These are phyloP conservation scores for Phylloscopus collybita DNA, from an alignment of 2,797 vertebrate genomes.

Conservation along the genomic window DNA sequence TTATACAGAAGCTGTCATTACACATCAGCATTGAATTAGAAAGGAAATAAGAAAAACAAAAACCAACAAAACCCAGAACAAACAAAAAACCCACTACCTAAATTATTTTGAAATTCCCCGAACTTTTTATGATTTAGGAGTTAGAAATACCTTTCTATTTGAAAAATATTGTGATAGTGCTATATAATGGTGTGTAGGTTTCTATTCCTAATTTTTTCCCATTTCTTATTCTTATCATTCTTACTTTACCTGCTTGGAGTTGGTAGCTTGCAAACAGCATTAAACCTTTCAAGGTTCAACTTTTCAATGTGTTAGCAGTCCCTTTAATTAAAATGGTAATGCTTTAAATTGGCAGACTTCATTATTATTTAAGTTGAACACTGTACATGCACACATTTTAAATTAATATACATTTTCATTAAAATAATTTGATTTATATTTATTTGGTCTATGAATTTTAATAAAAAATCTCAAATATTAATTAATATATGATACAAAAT, in stretches of 20 bases:
- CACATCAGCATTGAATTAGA: neutral
- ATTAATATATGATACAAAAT: neutral
- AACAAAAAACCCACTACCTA: neutral
- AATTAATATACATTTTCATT: neutral
- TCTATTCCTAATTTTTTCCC: neutral
- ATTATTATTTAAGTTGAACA: constrained; percentile 21
- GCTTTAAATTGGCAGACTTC: neutral
- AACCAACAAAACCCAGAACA: neutral
- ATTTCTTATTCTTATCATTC: neutral
- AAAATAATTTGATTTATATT: neutral
- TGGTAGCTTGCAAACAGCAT: neutral
- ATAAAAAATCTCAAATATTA: neutral
- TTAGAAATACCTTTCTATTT: neutral
- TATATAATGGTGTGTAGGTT: neutral
- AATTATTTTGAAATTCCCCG: neutral
- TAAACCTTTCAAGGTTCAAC: neutral
- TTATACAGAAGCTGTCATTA: neutral
- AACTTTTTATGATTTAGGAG: neutral
- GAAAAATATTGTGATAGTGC: neutral
- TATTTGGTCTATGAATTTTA: neutral
- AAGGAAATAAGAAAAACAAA: neutral
- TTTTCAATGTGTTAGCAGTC: neutral
- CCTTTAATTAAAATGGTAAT: constrained; percentile 40
- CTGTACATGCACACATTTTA: neutral
- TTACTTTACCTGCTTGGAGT: neutral